Percentiles rank a stretch among this genome's conserved stretches.
These are phyloP conservation scores for Lepisosteus oculatus DNA, from an alignment of 2,113 vertebrate species.

Conservation along the genomic window DNA sequence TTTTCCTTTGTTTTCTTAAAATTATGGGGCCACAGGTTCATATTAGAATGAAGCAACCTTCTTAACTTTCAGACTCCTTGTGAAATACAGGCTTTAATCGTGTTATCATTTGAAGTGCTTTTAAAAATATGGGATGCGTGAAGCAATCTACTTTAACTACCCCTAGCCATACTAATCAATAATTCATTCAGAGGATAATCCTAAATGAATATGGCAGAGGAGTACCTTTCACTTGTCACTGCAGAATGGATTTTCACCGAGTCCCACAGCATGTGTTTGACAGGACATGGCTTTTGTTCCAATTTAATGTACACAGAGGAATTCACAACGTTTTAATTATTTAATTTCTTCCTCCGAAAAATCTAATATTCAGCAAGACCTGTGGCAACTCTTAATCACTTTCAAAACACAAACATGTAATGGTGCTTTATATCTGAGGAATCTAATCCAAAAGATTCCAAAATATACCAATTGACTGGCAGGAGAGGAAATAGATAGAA, in stretches of 20 bases:
- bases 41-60: too few relatives aligned
- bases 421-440: too few relatives aligned
- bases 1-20: too few relatives aligned
- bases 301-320: too few relatives aligned
- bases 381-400: too few relatives aligned
- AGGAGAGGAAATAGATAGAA: too few relatives aligned
- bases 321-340: too few relatives aligned
- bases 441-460: too few relatives aligned
- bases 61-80: too few relatives aligned
- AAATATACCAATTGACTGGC: too few relatives aligned
- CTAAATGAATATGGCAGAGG: not conserved
- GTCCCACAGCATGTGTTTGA: not conserved
- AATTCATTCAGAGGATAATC: constrained; percentile 6
- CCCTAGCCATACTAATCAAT: constrained; percentile 14
- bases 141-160: constrained; percentile 10
- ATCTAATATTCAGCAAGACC: not conserved
- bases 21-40: too few relatives aligned
- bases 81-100: constrained; percentile 34
- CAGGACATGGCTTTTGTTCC: not conserved
- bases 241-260: not conserved
- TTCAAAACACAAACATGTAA: too few relatives aligned
- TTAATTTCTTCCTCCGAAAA: not conserved
- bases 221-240: not conserved
- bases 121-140: constrained; percentile 6
- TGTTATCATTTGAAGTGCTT: constrained; percentile 41